Conservation (phyloP, 2,113 vertebrate genomes). For the Mesitornis unicolor region DNA sequence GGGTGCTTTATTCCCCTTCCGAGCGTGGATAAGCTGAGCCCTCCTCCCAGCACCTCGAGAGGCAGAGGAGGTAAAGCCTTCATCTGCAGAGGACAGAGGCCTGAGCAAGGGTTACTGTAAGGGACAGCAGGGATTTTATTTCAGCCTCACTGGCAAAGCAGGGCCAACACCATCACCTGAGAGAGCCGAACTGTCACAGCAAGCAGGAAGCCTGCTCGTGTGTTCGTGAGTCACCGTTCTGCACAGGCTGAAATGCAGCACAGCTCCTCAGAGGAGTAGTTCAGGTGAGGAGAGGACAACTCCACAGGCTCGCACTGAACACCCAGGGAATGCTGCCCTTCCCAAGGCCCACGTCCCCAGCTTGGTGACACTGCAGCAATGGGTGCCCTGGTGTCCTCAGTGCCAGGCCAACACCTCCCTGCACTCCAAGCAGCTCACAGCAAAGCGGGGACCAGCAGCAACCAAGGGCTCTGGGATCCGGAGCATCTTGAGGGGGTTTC, state of each 20-base stretch:
- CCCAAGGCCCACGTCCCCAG: too few species aligned
- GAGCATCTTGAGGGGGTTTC: accelerated
- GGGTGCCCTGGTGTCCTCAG: too few species aligned
- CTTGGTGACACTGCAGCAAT: accelerated
- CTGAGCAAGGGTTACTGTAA: accelerated
- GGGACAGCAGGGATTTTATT: not conserved
- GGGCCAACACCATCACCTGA: too few species aligned
- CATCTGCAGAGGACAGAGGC: not conserved
- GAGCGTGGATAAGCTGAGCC: not conserved
- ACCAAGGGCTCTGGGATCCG: accelerated
- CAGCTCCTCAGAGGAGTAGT: not conserved
- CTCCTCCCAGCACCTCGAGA: not conserved
- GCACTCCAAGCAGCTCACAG: too few species aligned
- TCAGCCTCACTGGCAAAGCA: not conserved
- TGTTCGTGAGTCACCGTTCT: accelerated
- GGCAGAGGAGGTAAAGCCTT: not conserved
- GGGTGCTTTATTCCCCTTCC: too few species aligned
- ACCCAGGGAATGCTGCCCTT: too few species aligned
- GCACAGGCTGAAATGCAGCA: not conserved
- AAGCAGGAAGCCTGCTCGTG: accelerated
- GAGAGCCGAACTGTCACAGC: not conserved
- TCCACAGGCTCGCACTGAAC: not conserved
- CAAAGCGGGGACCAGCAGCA: not conserved
- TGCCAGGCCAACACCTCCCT: too few species aligned
- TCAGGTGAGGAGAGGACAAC: not conserved